Conservation (phyloP, 2,113 vertebrate genomes). For the Salminus brasiliensis region DNA sequence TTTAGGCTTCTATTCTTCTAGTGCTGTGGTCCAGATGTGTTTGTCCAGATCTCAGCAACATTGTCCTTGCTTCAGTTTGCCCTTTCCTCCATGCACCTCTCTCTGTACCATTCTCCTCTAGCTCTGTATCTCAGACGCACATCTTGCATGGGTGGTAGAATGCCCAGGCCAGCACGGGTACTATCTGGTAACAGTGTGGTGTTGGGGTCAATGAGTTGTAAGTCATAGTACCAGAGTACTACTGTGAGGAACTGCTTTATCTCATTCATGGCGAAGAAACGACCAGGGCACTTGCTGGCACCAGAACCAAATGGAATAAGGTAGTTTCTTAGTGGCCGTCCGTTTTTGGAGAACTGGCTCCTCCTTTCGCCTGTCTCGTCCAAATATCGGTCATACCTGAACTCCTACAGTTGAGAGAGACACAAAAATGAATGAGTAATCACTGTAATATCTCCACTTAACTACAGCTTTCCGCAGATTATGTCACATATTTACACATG, state of each 20-base stretch:
- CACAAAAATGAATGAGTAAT: background rate
- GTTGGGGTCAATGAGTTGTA: conserved; percentile 44
- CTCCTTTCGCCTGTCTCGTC: conserved; percentile 53
- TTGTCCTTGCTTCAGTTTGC: background rate
- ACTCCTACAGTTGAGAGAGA: conserved; percentile 52
- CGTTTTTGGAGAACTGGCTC: conserved; percentile 61
- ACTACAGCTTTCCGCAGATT: background rate
- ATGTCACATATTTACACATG: too few relatives aligned
- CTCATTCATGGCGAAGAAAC: conserved; percentile 64
- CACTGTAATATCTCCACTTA: background rate
- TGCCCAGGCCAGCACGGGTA: conserved; percentile 60
- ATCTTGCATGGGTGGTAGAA: conserved; percentile 53
- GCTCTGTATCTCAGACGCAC: conserved; percentile 46
- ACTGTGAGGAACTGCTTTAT: conserved; percentile 62
- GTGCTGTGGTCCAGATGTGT: too few relatives aligned
- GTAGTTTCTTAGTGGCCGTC: conserved; percentile 53
- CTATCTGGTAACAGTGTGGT: conserved; percentile 40
- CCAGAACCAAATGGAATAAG: conserved; percentile 66
- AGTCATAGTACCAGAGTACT: conserved; percentile 58
- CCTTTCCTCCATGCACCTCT: background rate
- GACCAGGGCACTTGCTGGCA: conserved; percentile 62
- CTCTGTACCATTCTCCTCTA: background rate
- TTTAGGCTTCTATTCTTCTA: too few relatives aligned
- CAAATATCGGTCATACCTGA: conserved; percentile 61
- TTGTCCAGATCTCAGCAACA: background rate